Conservation (phyloP, 2,113 vertebrate genomes). For the Caranx ignobilis region DNA sequence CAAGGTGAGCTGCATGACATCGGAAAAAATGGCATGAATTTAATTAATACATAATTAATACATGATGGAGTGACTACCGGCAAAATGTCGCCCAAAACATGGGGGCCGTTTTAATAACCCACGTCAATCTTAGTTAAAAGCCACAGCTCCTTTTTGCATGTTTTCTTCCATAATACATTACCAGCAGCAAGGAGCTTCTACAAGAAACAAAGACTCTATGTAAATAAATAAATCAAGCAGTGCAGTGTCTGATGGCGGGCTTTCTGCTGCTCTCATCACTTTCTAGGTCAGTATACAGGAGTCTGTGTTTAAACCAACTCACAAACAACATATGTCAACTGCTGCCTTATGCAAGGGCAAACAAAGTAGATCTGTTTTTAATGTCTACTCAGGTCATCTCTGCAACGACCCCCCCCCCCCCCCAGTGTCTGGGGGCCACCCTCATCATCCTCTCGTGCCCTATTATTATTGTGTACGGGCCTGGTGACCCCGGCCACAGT, state of each 20-base stretch:
- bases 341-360: constrained; percentile 59
- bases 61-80: neutral
- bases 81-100: no score
- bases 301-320: constrained; percentile 45
- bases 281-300: constrained; percentile 69
- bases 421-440: constrained; percentile 62
- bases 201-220: constrained; percentile 5
- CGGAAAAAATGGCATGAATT: neutral
- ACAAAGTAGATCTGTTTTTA: constrained; percentile 64
- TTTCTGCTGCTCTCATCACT: constrained; percentile 55
- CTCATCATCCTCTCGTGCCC: constrained; percentile 67
- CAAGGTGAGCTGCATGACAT: no score
- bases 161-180: constrained; percentile 40
- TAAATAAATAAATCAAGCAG: constrained; percentile 8
- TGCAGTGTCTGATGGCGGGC: constrained; percentile 29
- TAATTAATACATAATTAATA: neutral
- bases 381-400: constrained; percentile 43
- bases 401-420: constrained; percentile 26
- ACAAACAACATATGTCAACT: constrained; percentile 75
- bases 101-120: no score
- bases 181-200: constrained; percentile 7
- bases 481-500: constrained; percentile 43
- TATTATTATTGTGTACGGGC: constrained; percentile 48
- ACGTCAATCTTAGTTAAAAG: neutral
- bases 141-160: neutral